Evolutionary conservation across 1,140 invertebrate species (phyloP), one percentile per base, ranked within the genome.

Genomic region (Periplaneta americana): DNA sequence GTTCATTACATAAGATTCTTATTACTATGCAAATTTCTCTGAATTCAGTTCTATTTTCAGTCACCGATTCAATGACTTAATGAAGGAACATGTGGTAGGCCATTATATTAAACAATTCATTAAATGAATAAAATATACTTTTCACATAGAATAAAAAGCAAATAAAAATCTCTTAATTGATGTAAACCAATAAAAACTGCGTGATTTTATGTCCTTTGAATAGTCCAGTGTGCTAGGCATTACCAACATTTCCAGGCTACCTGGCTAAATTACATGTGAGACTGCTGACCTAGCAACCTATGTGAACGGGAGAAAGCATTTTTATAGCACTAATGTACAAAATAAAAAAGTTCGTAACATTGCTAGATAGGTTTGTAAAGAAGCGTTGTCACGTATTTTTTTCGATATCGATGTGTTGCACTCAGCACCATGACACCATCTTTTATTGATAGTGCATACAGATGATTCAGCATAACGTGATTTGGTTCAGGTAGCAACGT

Each of bases 331-430:
- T 66, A 66, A n/a, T 22, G 8, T n/a, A 4, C 8, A 66, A 66
- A n/a, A n/a, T n/a, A 28, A 28, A 2, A 66, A 8, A 6, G 22
- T n/a, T n/a, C 22, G 48, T 66, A 66, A 66, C 48, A 66, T 66
- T 13, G 82, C 91, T 94, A 98, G 86, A 99, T 98, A 18, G 98
- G 98, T 89, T 99, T 99, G 88, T 99, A 99, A 0, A 99, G 91
- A n/a, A 99, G 89, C 8, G 98, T 99, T 11, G 98, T 99, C 15
- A 99, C 98, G 90, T 99, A 99, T 92, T 99, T 99, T 91, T 99
- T 99, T 78, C 98, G 93, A 88, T 99, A 99, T 82, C 98, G 91
- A 90, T 99, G 98, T 15, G 98, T 99, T 2, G 98, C 97, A 86
- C 97, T 98, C 5, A 99, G 89, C 34, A 99, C 98, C 97, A 99